These are phyloP conservation scores for Cheiracanthium punctorium DNA, from an alignment of 2,888 invertebrate genomes.

Conservation along the genomic window DNA sequence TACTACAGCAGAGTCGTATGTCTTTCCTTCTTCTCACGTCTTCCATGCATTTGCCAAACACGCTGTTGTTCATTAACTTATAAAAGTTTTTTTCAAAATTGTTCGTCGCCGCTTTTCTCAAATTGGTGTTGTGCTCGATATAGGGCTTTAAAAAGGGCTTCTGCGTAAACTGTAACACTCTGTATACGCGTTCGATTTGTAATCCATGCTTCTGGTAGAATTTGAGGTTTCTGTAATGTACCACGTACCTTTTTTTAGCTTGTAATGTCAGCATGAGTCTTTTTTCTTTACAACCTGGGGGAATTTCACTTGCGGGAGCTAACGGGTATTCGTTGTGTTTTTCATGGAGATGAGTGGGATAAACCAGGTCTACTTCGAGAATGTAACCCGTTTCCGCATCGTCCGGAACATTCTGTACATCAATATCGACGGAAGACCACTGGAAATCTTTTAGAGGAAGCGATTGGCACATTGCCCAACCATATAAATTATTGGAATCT, in stretches of 20 bases:
- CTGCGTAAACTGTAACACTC: slow-evolving; percentile 50
- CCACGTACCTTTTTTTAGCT: not conserved
- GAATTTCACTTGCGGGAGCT: not conserved
- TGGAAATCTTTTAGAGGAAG: not conserved
- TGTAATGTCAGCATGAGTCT: not conserved
- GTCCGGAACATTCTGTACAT: not conserved
- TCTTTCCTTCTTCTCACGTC: slow-evolving; percentile 74
- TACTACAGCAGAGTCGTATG: slow-evolving; percentile 70
- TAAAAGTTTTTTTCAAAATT: slow-evolving; percentile 76
- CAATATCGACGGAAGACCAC: not conserved
- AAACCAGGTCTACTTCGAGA: slow-evolving; percentile 23
- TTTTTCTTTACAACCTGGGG: slow-evolving; percentile 7
- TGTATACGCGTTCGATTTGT: slow-evolving; percentile 72
- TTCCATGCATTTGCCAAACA: slow-evolving; percentile 75
- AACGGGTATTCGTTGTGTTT: slow-evolving; percentile 10
- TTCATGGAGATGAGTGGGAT: slow-evolving; percentile 5
- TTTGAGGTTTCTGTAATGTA: slow-evolving; percentile 11
- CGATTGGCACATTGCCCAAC: slow-evolving; percentile 26
- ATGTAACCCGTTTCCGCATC: not conserved
- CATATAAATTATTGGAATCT: slow-evolving; percentile 70
- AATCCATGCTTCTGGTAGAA: slow-evolving; percentile 58
- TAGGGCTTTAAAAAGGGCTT: slow-evolving; percentile 38
- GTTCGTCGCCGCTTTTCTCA: slow-evolving; percentile 71
- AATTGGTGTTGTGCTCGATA: slow-evolving; percentile 56
- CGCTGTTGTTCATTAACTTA: slow-evolving; percentile 74